Conservation (phyloP, 2,113 vertebrate species). For the Prunella fulvescens region DNA sequence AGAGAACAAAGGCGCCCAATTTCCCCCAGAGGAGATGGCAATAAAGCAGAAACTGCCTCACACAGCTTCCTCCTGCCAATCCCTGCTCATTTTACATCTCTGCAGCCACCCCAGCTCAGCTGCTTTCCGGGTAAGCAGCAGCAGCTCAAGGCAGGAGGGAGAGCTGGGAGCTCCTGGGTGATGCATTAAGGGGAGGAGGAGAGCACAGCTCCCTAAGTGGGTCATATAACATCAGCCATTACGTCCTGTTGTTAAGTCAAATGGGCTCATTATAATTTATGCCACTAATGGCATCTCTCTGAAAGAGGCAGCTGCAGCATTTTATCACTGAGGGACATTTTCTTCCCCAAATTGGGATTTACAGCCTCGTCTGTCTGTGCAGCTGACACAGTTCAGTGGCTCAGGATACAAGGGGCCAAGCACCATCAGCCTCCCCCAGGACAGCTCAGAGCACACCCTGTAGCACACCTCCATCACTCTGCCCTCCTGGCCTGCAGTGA, state of each 20-base stretch:
- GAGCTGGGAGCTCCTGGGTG: not conserved
- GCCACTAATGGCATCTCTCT: not conserved
- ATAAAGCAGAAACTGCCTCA: not conserved
- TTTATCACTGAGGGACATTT: not conserved
- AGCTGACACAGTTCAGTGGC: not conserved
- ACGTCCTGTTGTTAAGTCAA: conserved; percentile 22
- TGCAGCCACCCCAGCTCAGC: not conserved
- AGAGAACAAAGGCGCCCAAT: rapidly evolving
- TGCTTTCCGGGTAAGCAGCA: not conserved
- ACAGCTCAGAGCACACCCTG: not conserved
- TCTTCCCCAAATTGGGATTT: conserved; percentile 1
- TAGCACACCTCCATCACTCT: not conserved
- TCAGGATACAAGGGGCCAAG: not conserved
- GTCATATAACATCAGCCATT: conserved; percentile 19
- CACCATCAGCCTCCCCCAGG: not conserved
- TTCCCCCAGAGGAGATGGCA: not conserved
- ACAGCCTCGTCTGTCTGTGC: not conserved
- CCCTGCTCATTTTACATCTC: not conserved
- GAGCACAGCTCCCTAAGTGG: not conserved
- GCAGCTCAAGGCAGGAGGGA: conserved; percentile 3
- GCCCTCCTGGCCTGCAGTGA: not conserved
- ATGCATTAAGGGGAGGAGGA: not conserved
- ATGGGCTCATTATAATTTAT: conserved; percentile 20
- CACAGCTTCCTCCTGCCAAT: not conserved
- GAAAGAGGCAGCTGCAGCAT: conserved; percentile 16